Percentiles rank a stretch among this genome's conserved stretches.
phyloP scores from a whole-genome alignment of 2,888 invertebrate genomes.

The Eupeodes luniger region DNA sequence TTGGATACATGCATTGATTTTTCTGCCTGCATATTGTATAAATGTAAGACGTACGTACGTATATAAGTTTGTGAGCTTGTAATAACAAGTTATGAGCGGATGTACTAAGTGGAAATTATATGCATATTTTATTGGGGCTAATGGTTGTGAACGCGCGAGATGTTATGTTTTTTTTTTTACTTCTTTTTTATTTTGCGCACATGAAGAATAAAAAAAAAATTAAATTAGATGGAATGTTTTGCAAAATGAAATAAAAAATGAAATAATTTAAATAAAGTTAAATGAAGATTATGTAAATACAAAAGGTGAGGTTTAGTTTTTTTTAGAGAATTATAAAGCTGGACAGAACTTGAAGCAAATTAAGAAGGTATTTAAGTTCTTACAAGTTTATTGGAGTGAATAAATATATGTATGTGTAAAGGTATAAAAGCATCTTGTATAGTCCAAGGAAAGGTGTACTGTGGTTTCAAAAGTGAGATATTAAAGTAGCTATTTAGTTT shows the following conservation, averaged over 20 bases:
- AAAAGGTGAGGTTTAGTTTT: no score
- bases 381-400: no score
- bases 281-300: no score
- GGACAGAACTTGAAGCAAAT: no score
- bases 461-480: no score
- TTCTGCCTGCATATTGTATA: neutral
- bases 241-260: neutral
- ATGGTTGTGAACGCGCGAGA: conserved; percentile 50
- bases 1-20: conserved; percentile 43
- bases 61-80: conserved; percentile 33
- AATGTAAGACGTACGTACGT: neutral
- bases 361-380: no score
- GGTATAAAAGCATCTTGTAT: no score
- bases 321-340: no score
- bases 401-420: no score
- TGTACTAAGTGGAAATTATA: conserved; percentile 75
- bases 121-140: conserved; percentile 76
- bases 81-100: conserved; percentile 74
- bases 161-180: neutral
- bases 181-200: neutral
- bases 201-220: conserved; percentile 1
- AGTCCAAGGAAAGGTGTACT: no score
- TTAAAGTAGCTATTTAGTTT: no score
- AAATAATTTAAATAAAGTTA: neutral
- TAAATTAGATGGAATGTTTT: conserved; percentile 4